phyloP scores from a whole-genome alignment of 2,888 invertebrate genomes.

The Rhamphomyia laevipes region DNA sequence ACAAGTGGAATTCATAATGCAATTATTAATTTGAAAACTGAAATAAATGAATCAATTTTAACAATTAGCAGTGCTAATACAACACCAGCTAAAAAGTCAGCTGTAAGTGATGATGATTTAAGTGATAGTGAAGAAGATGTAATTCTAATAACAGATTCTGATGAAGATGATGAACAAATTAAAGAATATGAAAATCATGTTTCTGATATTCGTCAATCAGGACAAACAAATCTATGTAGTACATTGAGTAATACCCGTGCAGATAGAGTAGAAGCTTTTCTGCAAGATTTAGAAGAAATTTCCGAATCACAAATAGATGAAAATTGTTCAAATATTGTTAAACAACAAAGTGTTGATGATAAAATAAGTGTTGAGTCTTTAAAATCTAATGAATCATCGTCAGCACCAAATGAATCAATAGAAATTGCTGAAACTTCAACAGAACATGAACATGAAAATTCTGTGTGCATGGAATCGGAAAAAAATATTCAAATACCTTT shows the following conservation, averaged over 20 bases:
- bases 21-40: not conserved
- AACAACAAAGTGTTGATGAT: not conserved
- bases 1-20: conserved; percentile 16
- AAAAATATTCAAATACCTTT: not conserved
- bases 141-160: conserved; percentile 17
- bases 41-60: not conserved
- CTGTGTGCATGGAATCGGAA: not conserved
- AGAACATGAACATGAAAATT: conserved; percentile 16
- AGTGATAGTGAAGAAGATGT: conserved; percentile 12
- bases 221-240: conserved; percentile 8
- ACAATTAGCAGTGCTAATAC: conserved; percentile 1
- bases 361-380: not conserved
- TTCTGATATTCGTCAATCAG: conserved; percentile 13
- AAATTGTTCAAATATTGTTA: not conserved
- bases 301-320: conserved; percentile 5
- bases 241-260: conserved; percentile 19
- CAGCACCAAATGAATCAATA: conserved; percentile 24
- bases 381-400: conserved; percentile 3
- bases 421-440: conserved; percentile 29
- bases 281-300: conserved; percentile 24
- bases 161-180: conserved; percentile 4
- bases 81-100: not conserved
- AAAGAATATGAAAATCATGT: conserved; percentile 11
- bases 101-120: not conserved
- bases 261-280: conserved; percentile 27